Conservation (phyloP, 1,140 invertebrate species). For the Mylabris phalerata region DNA sequence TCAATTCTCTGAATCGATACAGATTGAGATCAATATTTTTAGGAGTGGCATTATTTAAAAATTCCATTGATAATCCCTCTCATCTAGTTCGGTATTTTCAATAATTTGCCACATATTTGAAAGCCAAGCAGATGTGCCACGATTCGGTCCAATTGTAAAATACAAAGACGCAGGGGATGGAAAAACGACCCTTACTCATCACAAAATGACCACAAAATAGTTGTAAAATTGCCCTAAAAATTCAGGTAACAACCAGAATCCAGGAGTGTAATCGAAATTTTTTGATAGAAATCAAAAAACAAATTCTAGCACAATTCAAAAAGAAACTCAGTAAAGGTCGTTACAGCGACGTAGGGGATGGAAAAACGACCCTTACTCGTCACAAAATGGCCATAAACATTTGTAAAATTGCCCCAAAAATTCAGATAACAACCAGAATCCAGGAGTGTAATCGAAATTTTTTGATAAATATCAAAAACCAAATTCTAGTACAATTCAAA, state of each 20-base stretch:
- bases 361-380: neutral
- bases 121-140: conserved; percentile 3
- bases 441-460: conserved; percentile 6
- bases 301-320: too few relatives aligned
- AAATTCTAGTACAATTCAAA: too few relatives aligned
- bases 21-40: too few relatives aligned
- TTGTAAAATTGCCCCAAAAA: conserved; percentile 9
- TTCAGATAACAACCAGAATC: conserved; percentile 1
- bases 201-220: conserved; percentile 13
- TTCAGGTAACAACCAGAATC: conserved; percentile 3
- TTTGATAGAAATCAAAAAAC: too few relatives aligned
- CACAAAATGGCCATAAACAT: conserved; percentile 13
- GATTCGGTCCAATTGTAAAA: conserved; percentile 3
- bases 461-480: too few relatives aligned
- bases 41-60: too few relatives aligned
- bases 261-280: conserved; percentile 1
- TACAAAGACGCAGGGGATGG: neutral
- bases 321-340: too few relatives aligned
- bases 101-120: too few relatives aligned
- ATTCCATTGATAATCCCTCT: too few relatives aligned
- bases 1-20: too few relatives aligned
- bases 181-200: neutral
- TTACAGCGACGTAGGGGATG: neutral
- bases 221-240: conserved; percentile 10
- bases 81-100: too few relatives aligned